Conservation (phyloP, 2,797 vertebrate genomes). For the Hippocampus kuda region DNA sequence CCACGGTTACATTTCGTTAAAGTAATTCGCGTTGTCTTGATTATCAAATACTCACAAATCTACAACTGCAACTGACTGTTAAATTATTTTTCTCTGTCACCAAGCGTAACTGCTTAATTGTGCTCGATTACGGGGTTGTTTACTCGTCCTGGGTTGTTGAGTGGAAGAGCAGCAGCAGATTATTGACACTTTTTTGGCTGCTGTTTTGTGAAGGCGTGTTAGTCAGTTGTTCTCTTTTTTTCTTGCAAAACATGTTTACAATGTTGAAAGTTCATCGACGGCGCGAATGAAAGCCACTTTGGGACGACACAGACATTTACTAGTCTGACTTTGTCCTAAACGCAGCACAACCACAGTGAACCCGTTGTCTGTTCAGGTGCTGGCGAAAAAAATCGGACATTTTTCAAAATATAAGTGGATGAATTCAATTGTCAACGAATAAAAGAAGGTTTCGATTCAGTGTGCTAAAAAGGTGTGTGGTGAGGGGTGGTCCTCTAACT, state of each 20-base stretch:
- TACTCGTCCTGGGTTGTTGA: not conserved
- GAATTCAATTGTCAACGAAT: not conserved
- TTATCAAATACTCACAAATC: not conserved
- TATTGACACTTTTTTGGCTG: not conserved
- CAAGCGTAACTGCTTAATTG: not conserved
- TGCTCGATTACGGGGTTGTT: not conserved
- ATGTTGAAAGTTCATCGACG: not conserved
- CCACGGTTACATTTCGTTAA: not conserved
- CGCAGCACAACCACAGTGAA: not conserved
- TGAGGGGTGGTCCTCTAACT: not conserved
- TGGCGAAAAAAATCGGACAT: not conserved
- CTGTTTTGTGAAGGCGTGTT: not conserved
- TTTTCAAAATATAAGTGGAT: no score
- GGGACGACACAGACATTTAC: not conserved
- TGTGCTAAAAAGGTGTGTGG: not conserved
- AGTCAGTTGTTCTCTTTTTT: not conserved
- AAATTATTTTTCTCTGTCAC: not conserved
- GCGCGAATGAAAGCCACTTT: not conserved
- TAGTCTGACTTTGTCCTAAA: not conserved
- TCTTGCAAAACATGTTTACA: not conserved
- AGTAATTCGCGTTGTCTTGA: not conserved
- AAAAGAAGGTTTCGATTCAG: not conserved
- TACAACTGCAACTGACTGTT: not conserved
- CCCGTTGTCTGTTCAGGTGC: not conserved
- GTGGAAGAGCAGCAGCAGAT: not conserved